These are phyloP conservation scores for Microcebus griseorufus DNA, from an alignment of 2,113 vertebrate genomes.

Conservation along the genomic window DNA sequence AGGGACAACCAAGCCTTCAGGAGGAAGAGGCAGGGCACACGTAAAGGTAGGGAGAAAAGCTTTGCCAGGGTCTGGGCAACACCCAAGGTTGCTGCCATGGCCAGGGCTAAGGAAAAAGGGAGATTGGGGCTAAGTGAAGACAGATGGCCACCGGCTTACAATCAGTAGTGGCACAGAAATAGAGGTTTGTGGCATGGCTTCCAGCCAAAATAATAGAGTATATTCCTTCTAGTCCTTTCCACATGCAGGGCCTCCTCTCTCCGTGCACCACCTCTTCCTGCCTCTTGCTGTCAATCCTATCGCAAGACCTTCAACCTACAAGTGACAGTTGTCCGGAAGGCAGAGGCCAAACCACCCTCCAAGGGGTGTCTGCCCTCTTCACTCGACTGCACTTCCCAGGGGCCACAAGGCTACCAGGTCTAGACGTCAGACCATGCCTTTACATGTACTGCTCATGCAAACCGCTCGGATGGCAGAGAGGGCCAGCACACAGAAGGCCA, in stretches of 20 bases:
- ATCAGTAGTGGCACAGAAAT: no score
- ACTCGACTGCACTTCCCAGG: not conserved
- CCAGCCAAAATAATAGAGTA: not conserved
- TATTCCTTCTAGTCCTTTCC: not conserved
- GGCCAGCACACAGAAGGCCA: rapidly evolving
- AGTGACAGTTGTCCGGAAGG: not conserved
- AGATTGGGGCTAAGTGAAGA: not conserved
- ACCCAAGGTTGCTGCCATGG: not conserved
- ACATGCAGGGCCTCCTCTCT: not conserved
- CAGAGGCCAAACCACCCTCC: not conserved
- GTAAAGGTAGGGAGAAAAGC: not conserved
- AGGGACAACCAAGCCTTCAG: not conserved
- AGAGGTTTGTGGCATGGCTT: not conserved
- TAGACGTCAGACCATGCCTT: no score
- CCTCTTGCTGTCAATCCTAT: not conserved
- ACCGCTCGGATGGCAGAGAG: not conserved
- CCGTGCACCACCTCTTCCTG: no score
- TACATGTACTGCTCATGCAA: not conserved
- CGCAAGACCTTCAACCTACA: not conserved
- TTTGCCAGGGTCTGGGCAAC: not conserved
- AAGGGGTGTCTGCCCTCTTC: not conserved
- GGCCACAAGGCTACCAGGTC: not conserved
- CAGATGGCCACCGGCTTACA: rapidly evolving
- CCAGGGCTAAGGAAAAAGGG: not conserved
- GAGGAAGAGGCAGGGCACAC: not conserved